Evolutionary conservation across 2,888 invertebrate species (phyloP).

Genomic region (Hyposoter dolosus): DNA sequence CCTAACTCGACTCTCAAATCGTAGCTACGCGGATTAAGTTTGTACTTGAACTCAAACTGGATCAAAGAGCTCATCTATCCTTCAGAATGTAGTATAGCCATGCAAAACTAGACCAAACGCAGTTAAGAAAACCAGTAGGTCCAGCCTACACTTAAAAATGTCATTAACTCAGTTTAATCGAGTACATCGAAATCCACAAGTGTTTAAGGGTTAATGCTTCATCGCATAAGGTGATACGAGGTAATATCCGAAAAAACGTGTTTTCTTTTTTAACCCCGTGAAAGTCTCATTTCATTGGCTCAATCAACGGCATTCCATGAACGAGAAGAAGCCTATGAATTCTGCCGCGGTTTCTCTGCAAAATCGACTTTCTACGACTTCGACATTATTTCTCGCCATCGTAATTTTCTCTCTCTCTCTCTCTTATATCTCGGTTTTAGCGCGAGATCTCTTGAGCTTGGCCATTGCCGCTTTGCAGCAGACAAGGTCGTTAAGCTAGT

Average conservation of each 20-base stretch:
- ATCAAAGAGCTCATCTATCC: neutral
- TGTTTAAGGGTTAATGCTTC: neutral
- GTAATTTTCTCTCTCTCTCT: conserved; percentile 10
- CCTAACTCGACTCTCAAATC: neutral
- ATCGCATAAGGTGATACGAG: neutral
- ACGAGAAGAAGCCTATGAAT: conserved; percentile 20
- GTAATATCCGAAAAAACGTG: conserved; percentile 1
- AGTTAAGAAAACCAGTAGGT: neutral
- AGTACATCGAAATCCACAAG: neutral
- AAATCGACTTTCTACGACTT: conserved; percentile 58
- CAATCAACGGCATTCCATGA: conserved; percentile 31
- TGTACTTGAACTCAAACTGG: neutral
- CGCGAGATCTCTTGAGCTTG: conserved; percentile 52
- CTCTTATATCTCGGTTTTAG: conserved; percentile 6
- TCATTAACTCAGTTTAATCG: neutral
- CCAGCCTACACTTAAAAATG: neutral
- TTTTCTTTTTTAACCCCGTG: conserved; percentile 3
- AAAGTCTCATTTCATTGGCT: conserved; percentile 1
- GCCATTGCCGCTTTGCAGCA: conserved; percentile 45
- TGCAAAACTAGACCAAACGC: neutral
- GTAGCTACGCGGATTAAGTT: neutral
- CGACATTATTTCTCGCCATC: conserved; percentile 21
- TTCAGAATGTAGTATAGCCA: neutral
- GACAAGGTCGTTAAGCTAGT: conserved; percentile 64
- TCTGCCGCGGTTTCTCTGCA: neutral